phyloP scores from a whole-genome alignment of 2,888 invertebrate genomes.

The Bembecia ichneumoniformis region DNA sequence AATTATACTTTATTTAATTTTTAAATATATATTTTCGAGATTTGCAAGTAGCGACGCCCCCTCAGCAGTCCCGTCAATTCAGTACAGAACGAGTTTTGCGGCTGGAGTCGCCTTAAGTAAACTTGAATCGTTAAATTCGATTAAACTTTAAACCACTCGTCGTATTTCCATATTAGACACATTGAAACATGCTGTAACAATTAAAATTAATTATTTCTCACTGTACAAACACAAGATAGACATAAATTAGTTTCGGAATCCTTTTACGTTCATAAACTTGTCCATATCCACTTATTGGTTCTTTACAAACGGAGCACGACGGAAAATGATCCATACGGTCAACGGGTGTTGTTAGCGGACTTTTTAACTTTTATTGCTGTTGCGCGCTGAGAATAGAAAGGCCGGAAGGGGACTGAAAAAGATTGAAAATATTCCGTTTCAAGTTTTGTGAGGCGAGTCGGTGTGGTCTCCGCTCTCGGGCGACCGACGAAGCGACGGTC shows the following conservation, averaged over 20 bases:
- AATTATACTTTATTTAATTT: too few relatives aligned
- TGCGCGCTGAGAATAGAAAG: conserved; percentile 13
- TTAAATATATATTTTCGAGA: too few relatives aligned
- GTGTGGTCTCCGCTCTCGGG: conserved; percentile 36
- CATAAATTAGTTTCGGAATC: too few relatives aligned
- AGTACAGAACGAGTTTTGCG: too few relatives aligned
- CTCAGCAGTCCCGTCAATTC: too few relatives aligned
- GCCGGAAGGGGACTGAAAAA: conserved; percentile 42
- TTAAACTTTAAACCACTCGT: too few relatives aligned
- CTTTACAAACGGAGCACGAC: neutral
- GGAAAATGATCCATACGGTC: conserved; percentile 47
- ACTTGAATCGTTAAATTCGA: too few relatives aligned
- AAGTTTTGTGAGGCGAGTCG: conserved; percentile 35
- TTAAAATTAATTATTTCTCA: neutral
- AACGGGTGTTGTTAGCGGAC: conserved; percentile 10
- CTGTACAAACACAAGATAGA: neutral
- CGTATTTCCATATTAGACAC: neutral
- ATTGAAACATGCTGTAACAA: neutral
- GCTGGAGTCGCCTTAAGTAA: too few relatives aligned
- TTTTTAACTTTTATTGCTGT: conserved; percentile 27
- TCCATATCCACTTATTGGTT: neutral
- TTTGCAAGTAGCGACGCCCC: too few relatives aligned
- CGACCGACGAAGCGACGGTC: neutral
- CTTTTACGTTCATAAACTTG: neutral
- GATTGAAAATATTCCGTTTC: conserved; percentile 43